Conservation (phyloP, 2,113 vertebrate genomes). For the Deroptyus accipitrinus region DNA sequence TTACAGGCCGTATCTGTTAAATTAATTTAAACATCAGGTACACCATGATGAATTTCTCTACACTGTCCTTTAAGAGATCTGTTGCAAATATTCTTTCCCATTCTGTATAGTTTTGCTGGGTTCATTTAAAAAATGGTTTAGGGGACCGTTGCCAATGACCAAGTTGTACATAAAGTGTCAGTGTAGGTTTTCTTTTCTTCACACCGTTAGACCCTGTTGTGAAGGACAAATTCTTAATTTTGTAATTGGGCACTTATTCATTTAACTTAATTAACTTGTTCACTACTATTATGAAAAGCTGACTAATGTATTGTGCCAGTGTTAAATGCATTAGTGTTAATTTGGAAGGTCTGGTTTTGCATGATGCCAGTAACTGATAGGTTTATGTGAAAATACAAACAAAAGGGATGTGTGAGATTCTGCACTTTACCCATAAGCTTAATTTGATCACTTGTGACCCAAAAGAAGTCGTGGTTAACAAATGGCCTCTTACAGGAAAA, state of each 20-base stretch:
- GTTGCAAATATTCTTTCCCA: slow-evolving; percentile 70
- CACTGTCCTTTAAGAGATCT: slow-evolving; percentile 58
- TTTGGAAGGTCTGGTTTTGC: slow-evolving; percentile 4
- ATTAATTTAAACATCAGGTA: slow-evolving; percentile 68
- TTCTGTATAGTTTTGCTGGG: slow-evolving; percentile 68
- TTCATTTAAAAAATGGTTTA: slow-evolving; percentile 64
- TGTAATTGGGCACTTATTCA: slow-evolving; percentile 27
- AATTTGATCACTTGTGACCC: background rate
- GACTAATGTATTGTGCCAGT: background rate
- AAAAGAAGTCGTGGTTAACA: background rate
- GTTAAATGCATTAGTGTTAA: background rate
- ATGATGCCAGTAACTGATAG: slow-evolving; percentile 3
- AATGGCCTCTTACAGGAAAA: background rate
- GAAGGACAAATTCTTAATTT: slow-evolving; percentile 26
- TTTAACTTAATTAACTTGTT: background rate
- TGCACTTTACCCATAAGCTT: background rate
- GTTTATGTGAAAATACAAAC: slow-evolving; percentile 15
- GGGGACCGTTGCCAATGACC: slow-evolving; percentile 55
- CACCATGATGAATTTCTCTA: slow-evolving; percentile 62
- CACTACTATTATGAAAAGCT: background rate
- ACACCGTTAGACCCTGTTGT: background rate
- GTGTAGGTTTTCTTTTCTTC: slow-evolving; percentile 39
- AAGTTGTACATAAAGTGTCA: slow-evolving; percentile 65
- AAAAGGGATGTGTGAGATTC: background rate
- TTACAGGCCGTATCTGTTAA: slow-evolving; percentile 63